phyloP scores from a whole-genome alignment of 2,113 vertebrate genomes.

The Mystacornis crossleyi region DNA sequence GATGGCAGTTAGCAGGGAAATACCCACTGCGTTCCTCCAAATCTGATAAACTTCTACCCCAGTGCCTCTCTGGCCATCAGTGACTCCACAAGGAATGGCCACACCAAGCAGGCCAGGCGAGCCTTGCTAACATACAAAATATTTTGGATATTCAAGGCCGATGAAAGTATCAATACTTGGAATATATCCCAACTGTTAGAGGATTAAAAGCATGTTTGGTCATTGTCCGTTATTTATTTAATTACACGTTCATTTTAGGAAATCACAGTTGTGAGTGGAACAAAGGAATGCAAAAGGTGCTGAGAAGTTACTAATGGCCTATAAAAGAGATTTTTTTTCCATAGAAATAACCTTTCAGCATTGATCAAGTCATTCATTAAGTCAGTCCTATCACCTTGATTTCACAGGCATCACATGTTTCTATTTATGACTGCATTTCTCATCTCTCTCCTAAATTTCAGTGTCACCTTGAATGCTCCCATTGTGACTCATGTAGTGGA shows the following conservation, averaged over 20 bases:
- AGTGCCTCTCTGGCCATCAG: background rate
- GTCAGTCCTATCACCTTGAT: background rate
- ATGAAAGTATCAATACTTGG: background rate
- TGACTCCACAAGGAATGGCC: background rate
- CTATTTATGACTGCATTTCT: background rate
- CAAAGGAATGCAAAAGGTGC: background rate
- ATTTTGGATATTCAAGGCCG: background rate
- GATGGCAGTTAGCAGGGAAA: background rate
- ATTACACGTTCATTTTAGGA: background rate
- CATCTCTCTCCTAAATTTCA: background rate
- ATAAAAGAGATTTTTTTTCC: background rate
- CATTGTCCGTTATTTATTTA: background rate
- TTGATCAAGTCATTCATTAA: background rate
- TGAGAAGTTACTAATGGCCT: background rate
- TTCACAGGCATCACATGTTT: background rate
- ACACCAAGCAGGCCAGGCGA: background rate
- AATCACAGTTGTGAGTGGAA: background rate
- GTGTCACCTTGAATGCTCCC: background rate
- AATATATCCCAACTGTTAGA: background rate
- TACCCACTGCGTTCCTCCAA: background rate
- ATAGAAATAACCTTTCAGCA: background rate
- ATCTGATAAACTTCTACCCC: background rate
- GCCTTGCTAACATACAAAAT: background rate
- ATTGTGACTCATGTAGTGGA: background rate
- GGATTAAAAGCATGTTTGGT: background rate